Conservation (phyloP, 1,140 invertebrate species). For the Microplitis demolitor region DNA sequence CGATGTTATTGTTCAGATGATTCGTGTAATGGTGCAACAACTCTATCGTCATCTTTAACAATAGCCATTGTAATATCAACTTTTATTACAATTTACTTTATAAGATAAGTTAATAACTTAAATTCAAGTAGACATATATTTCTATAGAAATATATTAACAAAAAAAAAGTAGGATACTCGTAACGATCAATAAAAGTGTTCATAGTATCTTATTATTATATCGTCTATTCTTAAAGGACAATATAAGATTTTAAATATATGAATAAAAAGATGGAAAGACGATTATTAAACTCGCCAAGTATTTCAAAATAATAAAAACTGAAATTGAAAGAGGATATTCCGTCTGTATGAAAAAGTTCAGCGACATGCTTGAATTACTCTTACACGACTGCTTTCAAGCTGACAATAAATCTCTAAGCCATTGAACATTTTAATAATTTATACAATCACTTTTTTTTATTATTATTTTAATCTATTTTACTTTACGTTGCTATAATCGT, state of each 20-base stretch:
- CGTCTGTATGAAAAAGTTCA: too few species aligned
- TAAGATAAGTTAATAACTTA: conserved; percentile 20
- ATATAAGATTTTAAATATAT: neutral
- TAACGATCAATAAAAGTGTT: neutral
- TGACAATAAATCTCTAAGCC: neutral
- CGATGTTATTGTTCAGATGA: conserved; percentile 92
- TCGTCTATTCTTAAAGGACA: neutral
- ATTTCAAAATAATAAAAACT: neutral
- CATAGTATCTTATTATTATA: neutral
- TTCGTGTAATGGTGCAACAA: conserved; percentile 72
- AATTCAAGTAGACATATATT: conserved; percentile 18
- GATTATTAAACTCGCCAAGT: conserved; percentile 6
- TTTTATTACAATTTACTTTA: conserved; percentile 15
- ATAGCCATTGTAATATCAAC: conserved; percentile 16
- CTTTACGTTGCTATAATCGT: neutral
- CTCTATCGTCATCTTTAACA: neutral
- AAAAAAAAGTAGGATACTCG: too few species aligned
- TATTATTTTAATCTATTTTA: neutral
- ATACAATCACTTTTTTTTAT: neutral
- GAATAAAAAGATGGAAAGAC: neutral
- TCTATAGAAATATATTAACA: neutral
- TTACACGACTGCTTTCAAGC: neutral
- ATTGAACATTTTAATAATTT: neutral
- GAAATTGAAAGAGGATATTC: too few species aligned
- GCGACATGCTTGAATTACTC: neutral